phyloP scores from a whole-genome alignment of 2,113 vertebrate species.

The Apus apus region DNA sequence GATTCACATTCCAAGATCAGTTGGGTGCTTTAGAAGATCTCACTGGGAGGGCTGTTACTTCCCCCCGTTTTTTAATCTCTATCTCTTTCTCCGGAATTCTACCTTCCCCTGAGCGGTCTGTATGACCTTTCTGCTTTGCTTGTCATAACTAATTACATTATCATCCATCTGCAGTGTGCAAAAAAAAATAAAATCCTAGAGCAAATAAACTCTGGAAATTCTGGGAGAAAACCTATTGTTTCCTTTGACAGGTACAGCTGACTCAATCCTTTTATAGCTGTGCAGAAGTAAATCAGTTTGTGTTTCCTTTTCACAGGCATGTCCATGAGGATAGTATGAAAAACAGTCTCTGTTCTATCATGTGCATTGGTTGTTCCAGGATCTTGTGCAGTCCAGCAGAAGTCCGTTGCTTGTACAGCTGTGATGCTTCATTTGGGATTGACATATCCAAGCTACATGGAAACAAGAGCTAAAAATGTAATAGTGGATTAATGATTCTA shows the following conservation, averaged over 20 bases:
- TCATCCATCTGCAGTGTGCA: neutral
- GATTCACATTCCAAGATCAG: neutral
- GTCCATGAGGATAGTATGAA: neutral
- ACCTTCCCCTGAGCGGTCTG: neutral
- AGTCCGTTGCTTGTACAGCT: neutral
- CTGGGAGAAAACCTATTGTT: neutral
- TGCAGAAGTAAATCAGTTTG: neutral
- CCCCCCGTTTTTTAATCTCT: constrained; percentile 20
- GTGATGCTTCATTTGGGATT: neutral
- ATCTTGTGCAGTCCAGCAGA: accelerated
- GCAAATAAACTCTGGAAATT: neutral
- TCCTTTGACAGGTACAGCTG: neutral
- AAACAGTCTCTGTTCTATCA: neutral
- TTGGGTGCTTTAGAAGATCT: constrained; percentile 28
- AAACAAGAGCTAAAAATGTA: neutral
- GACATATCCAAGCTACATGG: neutral
- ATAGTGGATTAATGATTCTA: neutral
- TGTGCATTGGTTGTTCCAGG: neutral
- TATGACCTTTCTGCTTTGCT: constrained; percentile 17
- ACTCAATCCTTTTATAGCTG: accelerated
- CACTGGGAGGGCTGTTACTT: neutral
- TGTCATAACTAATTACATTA: neutral
- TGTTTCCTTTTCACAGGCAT: neutral
- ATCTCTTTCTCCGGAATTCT: neutral
- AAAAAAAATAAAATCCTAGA: neutral